Evolutionary conservation across 2,113 vertebrate genomes (phyloP).

Genomic region (Actenoides hombroni): DNA sequence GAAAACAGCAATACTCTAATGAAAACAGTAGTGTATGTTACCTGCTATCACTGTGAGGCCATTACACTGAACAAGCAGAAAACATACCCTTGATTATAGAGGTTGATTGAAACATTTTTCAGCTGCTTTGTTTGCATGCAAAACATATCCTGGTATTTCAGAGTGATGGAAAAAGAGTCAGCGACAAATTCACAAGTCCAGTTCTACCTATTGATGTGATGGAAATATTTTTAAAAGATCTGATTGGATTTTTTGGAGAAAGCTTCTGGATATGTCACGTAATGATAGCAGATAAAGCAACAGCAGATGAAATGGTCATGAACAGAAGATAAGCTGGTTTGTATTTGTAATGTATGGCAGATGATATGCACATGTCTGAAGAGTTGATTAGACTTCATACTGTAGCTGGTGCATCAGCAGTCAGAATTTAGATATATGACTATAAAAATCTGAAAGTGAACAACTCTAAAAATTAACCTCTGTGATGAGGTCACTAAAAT

Average conservation of each 20-base stretch:
- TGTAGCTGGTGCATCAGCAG: neutral
- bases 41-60: neutral
- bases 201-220: neutral
- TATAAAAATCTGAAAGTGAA: constrained; percentile 3
- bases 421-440: constrained; percentile 30
- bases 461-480: neutral
- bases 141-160: neutral
- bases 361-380: neutral
- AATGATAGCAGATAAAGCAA: neutral
- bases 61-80: neutral
- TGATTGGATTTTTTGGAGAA: neutral
- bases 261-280: neutral
- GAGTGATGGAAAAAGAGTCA: neutral
- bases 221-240: neutral
- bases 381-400: constrained; percentile 27
- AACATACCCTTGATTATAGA: neutral
- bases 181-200: neutral
- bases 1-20: neutral
- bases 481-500: neutral
- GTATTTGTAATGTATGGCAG: neutral
- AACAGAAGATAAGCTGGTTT: neutral
- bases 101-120: neutral
- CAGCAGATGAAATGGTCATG: neutral
- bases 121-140: neutral
- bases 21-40: neutral